Conservation (phyloP, 2,113 vertebrate genomes). For the Python bivittatus region DNA sequence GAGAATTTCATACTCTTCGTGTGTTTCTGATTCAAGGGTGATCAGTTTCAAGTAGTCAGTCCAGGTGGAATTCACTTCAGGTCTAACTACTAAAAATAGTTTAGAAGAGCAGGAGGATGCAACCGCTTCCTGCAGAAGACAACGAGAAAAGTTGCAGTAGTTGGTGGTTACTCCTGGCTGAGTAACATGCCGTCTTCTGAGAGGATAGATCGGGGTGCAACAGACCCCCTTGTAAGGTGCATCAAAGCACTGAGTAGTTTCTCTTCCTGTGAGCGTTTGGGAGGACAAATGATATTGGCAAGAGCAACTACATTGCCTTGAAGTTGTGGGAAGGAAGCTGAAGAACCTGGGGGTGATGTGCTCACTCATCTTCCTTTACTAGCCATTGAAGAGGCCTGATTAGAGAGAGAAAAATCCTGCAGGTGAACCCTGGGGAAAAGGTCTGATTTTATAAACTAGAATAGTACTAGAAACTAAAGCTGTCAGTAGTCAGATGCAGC, state of each 20-base stretch:
- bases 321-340: background rate
- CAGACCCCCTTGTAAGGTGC: background rate
- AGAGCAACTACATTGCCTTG: background rate
- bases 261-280: background rate
- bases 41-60: conserved; percentile 56
- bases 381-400: too few species aligned
- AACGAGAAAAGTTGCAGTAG: background rate
- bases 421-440: too few species aligned
- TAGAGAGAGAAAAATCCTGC: too few species aligned
- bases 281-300: background rate
- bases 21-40: conserved; percentile 59
- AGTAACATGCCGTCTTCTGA: background rate
- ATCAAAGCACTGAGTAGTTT: background rate
- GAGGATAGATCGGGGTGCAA: background rate
- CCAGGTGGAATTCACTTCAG: conserved; percentile 55
- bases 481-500: too few species aligned
- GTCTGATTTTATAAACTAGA: too few species aligned
- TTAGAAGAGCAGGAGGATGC: background rate
- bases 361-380: rapidly evolving
- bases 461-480: too few species aligned
- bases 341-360: background rate
- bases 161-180: background rate
- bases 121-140: background rate
- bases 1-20: conserved; percentile 27
- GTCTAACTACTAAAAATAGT: background rate